Percentiles rank a stretch among this genome's conserved stretches.
Conservation (phyloP, 2,888 invertebrate genomes). For the Sinelater perroti region DNA sequence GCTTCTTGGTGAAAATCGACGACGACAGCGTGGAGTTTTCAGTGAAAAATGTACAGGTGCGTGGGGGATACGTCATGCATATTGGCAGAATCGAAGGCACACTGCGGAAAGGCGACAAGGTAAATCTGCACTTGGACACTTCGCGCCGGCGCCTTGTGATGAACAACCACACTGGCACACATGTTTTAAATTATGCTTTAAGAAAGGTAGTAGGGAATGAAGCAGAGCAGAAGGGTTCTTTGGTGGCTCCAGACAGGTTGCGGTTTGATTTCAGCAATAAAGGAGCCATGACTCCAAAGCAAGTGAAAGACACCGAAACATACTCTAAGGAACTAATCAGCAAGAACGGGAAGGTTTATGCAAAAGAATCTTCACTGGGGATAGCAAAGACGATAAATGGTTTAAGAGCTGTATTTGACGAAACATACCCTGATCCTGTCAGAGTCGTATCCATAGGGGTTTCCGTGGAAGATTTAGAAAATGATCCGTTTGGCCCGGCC, state of each 20-base stretch:
- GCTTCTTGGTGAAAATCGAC: constrained; percentile 82
- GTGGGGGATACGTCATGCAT: constrained; percentile 95
- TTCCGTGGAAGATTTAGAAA: constrained; percentile 87
- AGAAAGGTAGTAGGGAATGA: constrained; percentile 89
- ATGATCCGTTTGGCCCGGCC: constrained; percentile 81
- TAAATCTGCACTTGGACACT: constrained; percentile 83
- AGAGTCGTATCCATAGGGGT: constrained; percentile 92
- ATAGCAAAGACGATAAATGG: constrained; percentile 92
- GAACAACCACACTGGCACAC: constrained; percentile 99
- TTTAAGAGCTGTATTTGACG: constrained; percentile 97
- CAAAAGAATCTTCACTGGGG: constrained; percentile 83
- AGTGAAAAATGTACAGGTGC: constrained; percentile 92
- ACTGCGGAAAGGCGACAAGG: constrained; percentile 84
- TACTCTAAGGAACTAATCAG: constrained; percentile 79
- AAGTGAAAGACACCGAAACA: constrained; percentile 88
- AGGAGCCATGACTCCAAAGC: constrained; percentile 86
- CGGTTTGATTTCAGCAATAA: constrained; percentile 98
- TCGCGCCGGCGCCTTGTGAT: constrained; percentile 89
- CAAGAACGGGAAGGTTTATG: constrained; percentile 81
- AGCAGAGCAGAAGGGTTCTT: constrained; percentile 94
- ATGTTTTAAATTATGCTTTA: constrained; percentile 93
- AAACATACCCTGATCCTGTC: constrained; percentile 97
- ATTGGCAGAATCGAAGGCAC: constrained; percentile 88
- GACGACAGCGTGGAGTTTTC: constrained; percentile 91
- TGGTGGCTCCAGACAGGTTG: constrained; percentile 96